phyloP scores from a whole-genome alignment of 1,140 invertebrate genomes.

The Lordiphosa clarofinis region DNA sequence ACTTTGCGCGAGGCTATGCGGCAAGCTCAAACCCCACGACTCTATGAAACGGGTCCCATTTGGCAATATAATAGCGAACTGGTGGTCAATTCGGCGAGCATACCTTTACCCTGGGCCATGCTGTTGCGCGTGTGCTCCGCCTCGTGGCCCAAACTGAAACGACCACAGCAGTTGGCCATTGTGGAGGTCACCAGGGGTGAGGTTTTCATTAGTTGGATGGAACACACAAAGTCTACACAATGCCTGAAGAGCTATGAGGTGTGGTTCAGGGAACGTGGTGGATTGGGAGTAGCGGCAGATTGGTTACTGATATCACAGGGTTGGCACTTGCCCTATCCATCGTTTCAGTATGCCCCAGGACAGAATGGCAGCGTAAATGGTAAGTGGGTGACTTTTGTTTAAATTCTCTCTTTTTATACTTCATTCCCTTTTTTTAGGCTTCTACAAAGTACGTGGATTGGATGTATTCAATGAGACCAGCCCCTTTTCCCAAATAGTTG shows the following conservation, averaged over 20 bases:
- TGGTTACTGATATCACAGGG: slow-evolving; percentile 51
- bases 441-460: slow-evolving; percentile 71
- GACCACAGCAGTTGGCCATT: slow-evolving; percentile 51
- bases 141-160: slow-evolving; percentile 43
- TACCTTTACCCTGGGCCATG: slow-evolving; percentile 64
- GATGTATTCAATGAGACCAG: slow-evolving; percentile 66
- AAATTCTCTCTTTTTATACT: neutral
- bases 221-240: slow-evolving; percentile 48
- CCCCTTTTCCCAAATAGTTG: slow-evolving; percentile 63
- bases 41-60: slow-evolving; percentile 59
- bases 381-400: slow-evolving; percentile 14
- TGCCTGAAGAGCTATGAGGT: slow-evolving; percentile 75
- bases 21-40: slow-evolving; percentile 44
- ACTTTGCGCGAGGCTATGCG: slow-evolving; percentile 60
- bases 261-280: slow-evolving; percentile 55
- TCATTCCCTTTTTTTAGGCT: slow-evolving; percentile 38
- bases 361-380: slow-evolving; percentile 52
- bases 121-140: slow-evolving; percentile 65
- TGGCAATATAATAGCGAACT: slow-evolving; percentile 67
- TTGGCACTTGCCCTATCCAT: slow-evolving; percentile 76
- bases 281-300: slow-evolving; percentile 12
- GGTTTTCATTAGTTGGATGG: slow-evolving; percentile 69
- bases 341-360: slow-evolving; percentile 63
- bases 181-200: slow-evolving; percentile 53
- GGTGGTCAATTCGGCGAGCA: slow-evolving; percentile 58